Percentiles rank a stretch among this genome's conserved stretches.
These are phyloP conservation scores for Podarcis lilfordi DNA, from an alignment of 2,797 vertebrate species.

Conservation along the genomic window DNA sequence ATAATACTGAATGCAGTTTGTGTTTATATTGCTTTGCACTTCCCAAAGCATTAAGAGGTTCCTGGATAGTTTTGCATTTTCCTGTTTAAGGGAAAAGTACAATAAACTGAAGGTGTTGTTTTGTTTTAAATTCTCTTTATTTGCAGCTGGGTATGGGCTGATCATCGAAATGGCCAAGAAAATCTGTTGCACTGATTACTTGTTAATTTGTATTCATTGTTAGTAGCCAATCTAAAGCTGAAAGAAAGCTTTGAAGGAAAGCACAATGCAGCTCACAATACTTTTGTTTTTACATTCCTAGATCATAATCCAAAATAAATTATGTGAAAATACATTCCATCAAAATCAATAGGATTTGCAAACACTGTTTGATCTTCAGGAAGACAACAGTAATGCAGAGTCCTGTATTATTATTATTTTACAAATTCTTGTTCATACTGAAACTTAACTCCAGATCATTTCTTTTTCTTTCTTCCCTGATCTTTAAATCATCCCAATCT, in stretches of 20 bases:
- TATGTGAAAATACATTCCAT: slow-evolving; percentile 6
- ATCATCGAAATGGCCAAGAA: neutral
- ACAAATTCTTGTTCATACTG: neutral
- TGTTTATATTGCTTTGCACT: neutral
- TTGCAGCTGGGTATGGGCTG: neutral
- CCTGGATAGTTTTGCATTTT: neutral
- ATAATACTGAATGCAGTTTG: neutral
- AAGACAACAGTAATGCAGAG: neutral
- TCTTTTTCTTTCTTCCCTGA: neutral
- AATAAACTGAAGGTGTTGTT: neutral
- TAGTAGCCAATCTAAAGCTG: neutral
- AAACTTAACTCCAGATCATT: slow-evolving; percentile 1
- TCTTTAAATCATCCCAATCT: slow-evolving; percentile 21
- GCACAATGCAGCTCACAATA: neutral
- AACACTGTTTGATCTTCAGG: slow-evolving; percentile 11
- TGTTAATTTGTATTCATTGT: neutral
- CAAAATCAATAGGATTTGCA: neutral
- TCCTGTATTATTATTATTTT: neutral
- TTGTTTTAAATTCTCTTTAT: neutral
- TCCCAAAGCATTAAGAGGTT: neutral
- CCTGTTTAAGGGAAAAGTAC: neutral
- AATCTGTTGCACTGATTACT: slow-evolving; percentile 2
- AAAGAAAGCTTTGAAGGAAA: slow-evolving; percentile 7
- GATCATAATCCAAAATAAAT: neutral
- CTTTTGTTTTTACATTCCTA: slow-evolving; percentile 7